These are phyloP conservation scores for Anomalospiza imberbis DNA, from an alignment of 2,797 vertebrate species.

Conservation along the genomic window DNA sequence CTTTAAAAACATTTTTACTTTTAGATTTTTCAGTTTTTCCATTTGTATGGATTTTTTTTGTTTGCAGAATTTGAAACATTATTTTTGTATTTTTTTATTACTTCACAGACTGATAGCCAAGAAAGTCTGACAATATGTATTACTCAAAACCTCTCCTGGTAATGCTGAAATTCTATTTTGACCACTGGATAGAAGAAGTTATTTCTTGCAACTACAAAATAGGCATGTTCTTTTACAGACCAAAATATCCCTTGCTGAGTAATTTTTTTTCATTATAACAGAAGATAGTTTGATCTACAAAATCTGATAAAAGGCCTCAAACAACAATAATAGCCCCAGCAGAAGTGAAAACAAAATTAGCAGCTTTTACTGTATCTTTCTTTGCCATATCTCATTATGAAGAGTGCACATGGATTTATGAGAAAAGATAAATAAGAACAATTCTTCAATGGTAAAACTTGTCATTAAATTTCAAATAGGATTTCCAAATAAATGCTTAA, in stretches of 20 bases:
- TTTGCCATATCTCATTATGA: neutral
- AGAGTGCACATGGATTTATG: neutral
- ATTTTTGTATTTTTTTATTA: neutral
- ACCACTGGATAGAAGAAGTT: neutral
- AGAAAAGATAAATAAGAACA: neutral
- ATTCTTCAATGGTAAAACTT: neutral
- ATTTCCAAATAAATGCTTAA: neutral
- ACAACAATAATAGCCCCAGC: neutral
- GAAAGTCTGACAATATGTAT: neutral
- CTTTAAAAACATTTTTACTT: neutral
- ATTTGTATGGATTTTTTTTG: neutral
- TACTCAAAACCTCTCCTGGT: neutral
- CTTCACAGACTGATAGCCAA: neutral
- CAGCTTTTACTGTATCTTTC: neutral
- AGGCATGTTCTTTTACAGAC: neutral
- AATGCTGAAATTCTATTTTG: neutral
- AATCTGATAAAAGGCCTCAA: neutral
- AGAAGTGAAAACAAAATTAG: neutral
- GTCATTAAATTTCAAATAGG: neutral
- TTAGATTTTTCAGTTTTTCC: neutral
- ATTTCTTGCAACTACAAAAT: neutral
- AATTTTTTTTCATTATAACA: neutral
- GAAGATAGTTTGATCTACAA: neutral
- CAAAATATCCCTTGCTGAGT: neutral
- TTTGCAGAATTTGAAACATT: neutral